These are phyloP conservation scores for Drosophila kepulauana DNA, from an alignment of 1,140 invertebrate genomes.

Conservation along the genomic window DNA sequence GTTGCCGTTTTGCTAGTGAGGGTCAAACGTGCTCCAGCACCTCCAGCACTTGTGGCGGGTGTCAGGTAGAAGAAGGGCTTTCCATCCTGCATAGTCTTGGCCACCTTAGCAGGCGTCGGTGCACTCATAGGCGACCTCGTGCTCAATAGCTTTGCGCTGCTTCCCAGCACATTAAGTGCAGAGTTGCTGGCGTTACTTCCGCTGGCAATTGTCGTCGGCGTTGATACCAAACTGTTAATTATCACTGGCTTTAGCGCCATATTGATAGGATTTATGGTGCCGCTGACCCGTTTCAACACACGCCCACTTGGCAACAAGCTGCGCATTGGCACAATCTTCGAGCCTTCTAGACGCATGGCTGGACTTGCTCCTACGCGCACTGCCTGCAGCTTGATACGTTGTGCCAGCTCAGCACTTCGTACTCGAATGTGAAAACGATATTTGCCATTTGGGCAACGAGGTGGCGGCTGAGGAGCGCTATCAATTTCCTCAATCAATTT, in stretches of 20 bases:
- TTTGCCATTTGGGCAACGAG: slow-evolving; percentile 88
- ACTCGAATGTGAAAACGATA: slow-evolving; percentile 83
- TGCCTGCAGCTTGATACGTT: slow-evolving; percentile 70
- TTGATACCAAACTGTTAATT: slow-evolving; percentile 60
- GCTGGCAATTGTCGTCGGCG: slow-evolving; percentile 27
- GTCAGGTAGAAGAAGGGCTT: slow-evolving; percentile 80
- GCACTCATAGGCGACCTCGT: slow-evolving; percentile 65
- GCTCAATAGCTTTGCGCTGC: slow-evolving; percentile 50
- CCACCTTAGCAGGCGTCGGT: slow-evolving; percentile 73
- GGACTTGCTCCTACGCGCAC: slow-evolving; percentile 82
- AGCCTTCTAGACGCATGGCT: slow-evolving; percentile 78
- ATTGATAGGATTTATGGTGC: slow-evolving; percentile 75
- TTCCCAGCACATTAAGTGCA: slow-evolving; percentile 43
- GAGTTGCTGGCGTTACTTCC: slow-evolving; percentile 8
- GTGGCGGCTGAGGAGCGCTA: slow-evolving; percentile 87
- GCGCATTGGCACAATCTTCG: slow-evolving; percentile 72
- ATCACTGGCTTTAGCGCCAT: slow-evolving; percentile 70
- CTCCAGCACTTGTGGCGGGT: slow-evolving; percentile 75
- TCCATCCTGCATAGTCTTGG: slow-evolving; percentile 76
- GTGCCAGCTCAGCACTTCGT: slow-evolving; percentile 68
- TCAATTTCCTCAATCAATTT: slow-evolving; percentile 92
- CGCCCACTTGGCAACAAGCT: slow-evolving; percentile 60
- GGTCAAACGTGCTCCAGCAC: slow-evolving; percentile 72
- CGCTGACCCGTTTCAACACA: slow-evolving; percentile 67
- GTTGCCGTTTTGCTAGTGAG: slow-evolving; percentile 75